phyloP scores from a whole-genome alignment of 2,113 vertebrate genomes.

The Anoplopoma fimbria region DNA sequence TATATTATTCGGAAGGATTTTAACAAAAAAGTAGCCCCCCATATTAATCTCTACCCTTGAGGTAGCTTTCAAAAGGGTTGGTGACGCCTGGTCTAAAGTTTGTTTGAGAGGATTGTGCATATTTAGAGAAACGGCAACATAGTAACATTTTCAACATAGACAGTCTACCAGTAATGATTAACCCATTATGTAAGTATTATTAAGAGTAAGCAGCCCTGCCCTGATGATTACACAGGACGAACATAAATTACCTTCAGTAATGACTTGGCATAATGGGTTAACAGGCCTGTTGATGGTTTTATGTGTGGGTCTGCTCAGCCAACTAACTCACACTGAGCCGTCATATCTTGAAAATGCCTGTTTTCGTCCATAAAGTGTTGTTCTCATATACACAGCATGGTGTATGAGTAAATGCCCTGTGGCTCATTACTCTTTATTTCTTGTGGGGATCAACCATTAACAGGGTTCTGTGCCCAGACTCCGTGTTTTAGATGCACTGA shows the following conservation, averaged over 20 bases:
- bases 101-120: not conserved
- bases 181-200: not conserved
- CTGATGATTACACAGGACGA: not conserved
- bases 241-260: not conserved
- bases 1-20: not conserved
- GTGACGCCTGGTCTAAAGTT: not conserved
- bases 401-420: not conserved
- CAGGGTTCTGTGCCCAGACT: not conserved
- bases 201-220: not conserved
- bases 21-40: not conserved
- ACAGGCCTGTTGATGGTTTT: not conserved
- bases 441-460: not conserved
- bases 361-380: not conserved
- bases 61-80: not conserved
- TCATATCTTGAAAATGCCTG: not conserved
- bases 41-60: not conserved
- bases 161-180: not conserved
- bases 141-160: not conserved
- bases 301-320: not conserved
- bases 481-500: slow-evolving; percentile 11
- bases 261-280: not conserved
- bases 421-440: slow-evolving; percentile 7
- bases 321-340: not conserved
- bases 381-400: not conserved
- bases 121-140: not conserved